Base-by-base conservation (phyloP, 2,113 vertebrate genomes). In the Nicator chloris region DNA sequence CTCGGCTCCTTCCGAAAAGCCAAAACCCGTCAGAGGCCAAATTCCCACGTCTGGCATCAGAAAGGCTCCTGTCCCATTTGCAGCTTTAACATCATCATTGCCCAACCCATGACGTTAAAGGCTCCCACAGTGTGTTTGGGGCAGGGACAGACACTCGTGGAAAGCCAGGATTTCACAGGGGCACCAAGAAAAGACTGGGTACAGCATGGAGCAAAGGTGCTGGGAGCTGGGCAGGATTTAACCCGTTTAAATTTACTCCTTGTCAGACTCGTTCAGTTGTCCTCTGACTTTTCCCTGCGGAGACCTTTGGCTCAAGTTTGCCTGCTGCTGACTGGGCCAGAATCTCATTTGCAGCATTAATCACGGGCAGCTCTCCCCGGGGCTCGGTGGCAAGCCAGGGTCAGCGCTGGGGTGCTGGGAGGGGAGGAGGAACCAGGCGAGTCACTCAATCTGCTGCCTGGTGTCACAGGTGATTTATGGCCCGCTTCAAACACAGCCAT, bases 391-490 rank as follows among this genome's bases (percentile, higher is more conserved):
- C 92, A 92, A 81, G 77, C 57, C 0, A 6, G 71, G 92, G 96
- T 96, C 95, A 97, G 88, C 1, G 2, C 40, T 53, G 83, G 79
- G 51, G 49, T 86, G 89, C 90, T n/a, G 82, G 51, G 53, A 78
- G 73, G 80, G 80, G 80, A 92, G 56, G 76, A 92, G 88, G 82
- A 88, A 49, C 47, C 57, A 31, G 72, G 71, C 37, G 13, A 88
- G 80, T 93, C 92, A 81, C 71, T 95, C 95, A 94, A 94, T 95
- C 94, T 84, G 93, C 92, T 94, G 96, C 95, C 86, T 92, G 77
- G 42, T 94, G 96, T 95, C 96, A 94, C 3, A 0, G 18, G 86
- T 96, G 93, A 95, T 96, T 94, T 93, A 94, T 72, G 47, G 70
- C 65, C n/a, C 0, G 14, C 96, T 96, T 96, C 93, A 96, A 95